Base-by-base conservation (phyloP, 2,888 invertebrate genomes). In the Scrobipalpa atriplicella region DNA sequence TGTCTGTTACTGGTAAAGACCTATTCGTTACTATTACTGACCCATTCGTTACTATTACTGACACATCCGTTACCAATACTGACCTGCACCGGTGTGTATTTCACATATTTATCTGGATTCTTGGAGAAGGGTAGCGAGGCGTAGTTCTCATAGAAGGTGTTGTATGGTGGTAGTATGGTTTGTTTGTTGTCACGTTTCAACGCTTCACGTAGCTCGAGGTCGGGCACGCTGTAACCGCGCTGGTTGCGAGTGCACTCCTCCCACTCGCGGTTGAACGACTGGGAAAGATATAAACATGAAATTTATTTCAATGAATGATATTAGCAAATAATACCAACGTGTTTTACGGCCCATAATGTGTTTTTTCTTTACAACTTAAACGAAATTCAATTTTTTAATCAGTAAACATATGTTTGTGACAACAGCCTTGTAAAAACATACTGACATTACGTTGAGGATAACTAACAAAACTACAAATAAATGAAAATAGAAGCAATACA, bases 211-310 rank as follows among this genome's bases (percentile, higher is more conserved):
- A 99, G 92, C 78, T 98, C 98, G 0, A 96, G 94, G 92, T 99
- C 99, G 0, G 99, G 99, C 78, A 99, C 97, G 64, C 98, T 97
- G 92, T 98, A 99, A 43, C 96, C 95, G 69, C 97, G 95, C 91
- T 99, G 99, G 39, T 95, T 94, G 74, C 96, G 95, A 1, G 95
- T 94, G 13, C 96, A 94, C 77, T 99, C 98, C 80, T 99, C 99
- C 83, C 99, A 95, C 87, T 99, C 99, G 83, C 98, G 98, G 87
- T 99, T 99, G 87, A 99, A 99, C 63, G 96, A 96, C 98, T 98
- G 81, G 13, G 13, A 58, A 6, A 52, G 2, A 52, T 6, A 43
- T 19, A 39, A 18, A 39, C 36, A 51, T 51, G n/a, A n/a, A n/a
- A n/a, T n/a, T n/a, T n/a, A n/a, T n/a, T n/a, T n/a, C n/a, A n/a